phyloP scores from a whole-genome alignment of 1,140 invertebrate species.

The Harpegnathos saltator region DNA sequence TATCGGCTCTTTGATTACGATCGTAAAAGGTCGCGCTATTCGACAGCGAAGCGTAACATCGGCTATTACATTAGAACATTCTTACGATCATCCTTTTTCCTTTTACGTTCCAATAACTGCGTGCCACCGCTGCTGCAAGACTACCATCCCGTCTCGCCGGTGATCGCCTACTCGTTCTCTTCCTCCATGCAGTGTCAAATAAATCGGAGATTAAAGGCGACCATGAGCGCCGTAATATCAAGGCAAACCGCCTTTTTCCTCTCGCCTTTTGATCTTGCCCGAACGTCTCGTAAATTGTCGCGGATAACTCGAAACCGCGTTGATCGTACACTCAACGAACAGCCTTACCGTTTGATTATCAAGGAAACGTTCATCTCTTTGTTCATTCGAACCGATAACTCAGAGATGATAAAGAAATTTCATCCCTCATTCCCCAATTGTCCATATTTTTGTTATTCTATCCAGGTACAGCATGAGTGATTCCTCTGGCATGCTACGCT shows the following conservation, averaged over 20 bases:
- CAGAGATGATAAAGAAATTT: not conserved
- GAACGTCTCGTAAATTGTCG: not conserved
- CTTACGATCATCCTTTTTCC: slow-evolving; percentile 26
- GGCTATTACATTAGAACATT: slow-evolving; percentile 38
- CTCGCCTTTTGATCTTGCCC: not conserved
- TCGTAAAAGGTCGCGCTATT: slow-evolving; percentile 10
- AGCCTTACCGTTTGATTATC: too few species aligned
- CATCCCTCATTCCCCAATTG: not conserved
- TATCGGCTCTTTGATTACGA: not conserved
- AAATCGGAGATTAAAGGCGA: slow-evolving; percentile 49
- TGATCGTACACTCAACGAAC: not conserved
- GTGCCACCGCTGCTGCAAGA: slow-evolving; percentile 25
- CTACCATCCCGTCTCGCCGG: not conserved
- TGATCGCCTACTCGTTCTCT: slow-evolving; percentile 27
- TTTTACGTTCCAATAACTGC: slow-evolving; percentile 50
- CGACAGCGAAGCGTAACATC: not conserved
- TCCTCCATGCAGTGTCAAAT: slow-evolving; percentile 40
- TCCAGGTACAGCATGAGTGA: too few species aligned
- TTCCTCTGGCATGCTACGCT: too few species aligned
- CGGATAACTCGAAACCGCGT: not conserved
- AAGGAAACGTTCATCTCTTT: too few species aligned
- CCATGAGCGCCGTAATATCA: slow-evolving; percentile 1
- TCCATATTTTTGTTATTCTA: not conserved
- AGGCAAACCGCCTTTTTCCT: not conserved
- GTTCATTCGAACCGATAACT: too few species aligned